Conservation (phyloP, 2,113 vertebrate species). For the Elachura formosa region DNA sequence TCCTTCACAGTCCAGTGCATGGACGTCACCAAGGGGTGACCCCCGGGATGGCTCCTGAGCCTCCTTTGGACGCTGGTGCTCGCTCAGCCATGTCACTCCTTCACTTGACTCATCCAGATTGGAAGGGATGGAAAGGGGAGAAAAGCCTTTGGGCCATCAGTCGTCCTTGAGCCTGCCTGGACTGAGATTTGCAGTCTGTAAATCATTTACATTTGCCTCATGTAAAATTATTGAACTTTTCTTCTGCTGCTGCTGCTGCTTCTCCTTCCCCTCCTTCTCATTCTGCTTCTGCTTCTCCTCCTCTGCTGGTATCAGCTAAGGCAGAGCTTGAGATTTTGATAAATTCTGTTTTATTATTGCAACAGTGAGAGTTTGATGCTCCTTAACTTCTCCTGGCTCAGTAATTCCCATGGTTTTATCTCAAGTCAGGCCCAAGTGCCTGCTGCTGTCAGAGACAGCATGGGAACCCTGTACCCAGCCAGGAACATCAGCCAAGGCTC, state of each 20-base stretch:
- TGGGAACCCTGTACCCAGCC: background rate
- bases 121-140: background rate
- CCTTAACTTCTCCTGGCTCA: background rate
- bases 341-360: background rate
- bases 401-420: background rate
- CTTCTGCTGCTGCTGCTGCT: rapidly evolving
- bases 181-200: background rate
- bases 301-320: background rate
- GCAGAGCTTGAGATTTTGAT: background rate
- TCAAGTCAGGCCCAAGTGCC: rapidly evolving
- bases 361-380: background rate
- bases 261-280: background rate
- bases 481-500: background rate
- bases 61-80: background rate
- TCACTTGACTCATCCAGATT: background rate
- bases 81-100: rapidly evolving
- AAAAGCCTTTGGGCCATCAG: background rate
- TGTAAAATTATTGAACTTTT: background rate
- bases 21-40: rapidly evolving
- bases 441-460: rapidly evolving
- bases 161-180: background rate
- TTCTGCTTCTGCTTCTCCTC: background rate
- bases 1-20: background rate
- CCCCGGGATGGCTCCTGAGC: background rate
- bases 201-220: background rate